phyloP scores from a whole-genome alignment of 1,140 invertebrate species.

The Drosophila arawakana region DNA sequence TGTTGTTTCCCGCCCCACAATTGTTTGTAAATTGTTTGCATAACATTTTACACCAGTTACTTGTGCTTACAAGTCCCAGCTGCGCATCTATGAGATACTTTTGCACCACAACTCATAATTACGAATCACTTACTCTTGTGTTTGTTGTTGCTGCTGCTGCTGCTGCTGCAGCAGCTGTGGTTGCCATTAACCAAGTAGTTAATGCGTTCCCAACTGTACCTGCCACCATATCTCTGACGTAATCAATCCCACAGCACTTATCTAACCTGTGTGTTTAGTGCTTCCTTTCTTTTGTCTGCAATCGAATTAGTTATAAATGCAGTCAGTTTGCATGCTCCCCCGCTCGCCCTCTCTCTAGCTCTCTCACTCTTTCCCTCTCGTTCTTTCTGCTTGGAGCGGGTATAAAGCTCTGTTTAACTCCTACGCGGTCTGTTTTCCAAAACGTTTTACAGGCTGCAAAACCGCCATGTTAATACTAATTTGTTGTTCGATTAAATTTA shows the following conservation, averaged over 20 bases:
- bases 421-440: neutral
- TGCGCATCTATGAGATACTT: conserved; percentile 50
- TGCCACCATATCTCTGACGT: conserved; percentile 7
- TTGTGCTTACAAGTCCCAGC: conserved; percentile 16
- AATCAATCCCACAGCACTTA: conserved; percentile 10
- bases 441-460: conserved; percentile 1
- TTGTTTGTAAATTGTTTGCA: conserved; percentile 75
- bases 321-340: neutral
- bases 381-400: neutral
- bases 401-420: too few relatives aligned
- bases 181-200: conserved; percentile 7
- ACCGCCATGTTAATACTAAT: too few relatives aligned
- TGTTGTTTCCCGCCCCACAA: conserved; percentile 4
- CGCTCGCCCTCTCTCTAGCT: neutral
- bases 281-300: neutral
- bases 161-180: conserved; percentile 27
- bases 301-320: neutral
- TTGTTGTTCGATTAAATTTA: neutral
- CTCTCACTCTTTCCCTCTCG: neutral
- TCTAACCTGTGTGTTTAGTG: neutral
- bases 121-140: conserved; percentile 8
- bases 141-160: conserved; percentile 16
- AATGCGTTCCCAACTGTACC: conserved; percentile 12
- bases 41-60: conserved; percentile 75
- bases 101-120: conserved; percentile 32